A percentile compares a stretch with the other conserved stretches of the same genome.
These are phyloP conservation scores for Cryptocephalus primarius DNA, from an alignment of 2,888 invertebrate genomes.

Conservation along the genomic window DNA sequence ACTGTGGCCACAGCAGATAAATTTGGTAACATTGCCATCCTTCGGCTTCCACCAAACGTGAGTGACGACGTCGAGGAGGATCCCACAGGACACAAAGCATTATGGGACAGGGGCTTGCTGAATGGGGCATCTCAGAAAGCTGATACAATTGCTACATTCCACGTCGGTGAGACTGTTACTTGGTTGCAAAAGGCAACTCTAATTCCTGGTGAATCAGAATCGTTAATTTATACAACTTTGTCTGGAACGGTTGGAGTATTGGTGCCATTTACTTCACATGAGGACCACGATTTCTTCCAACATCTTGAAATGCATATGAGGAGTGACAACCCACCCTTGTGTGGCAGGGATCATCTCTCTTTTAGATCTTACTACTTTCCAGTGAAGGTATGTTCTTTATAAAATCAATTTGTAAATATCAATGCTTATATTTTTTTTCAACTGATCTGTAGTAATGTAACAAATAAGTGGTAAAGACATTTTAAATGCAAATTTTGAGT, in stretches of 20 bases:
- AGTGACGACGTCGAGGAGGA: conserved; percentile 99
- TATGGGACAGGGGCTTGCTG: conserved; percentile 73
- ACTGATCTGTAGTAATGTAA: too few relatives aligned
- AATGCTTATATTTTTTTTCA: too few relatives aligned
- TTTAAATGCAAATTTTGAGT: too few relatives aligned
- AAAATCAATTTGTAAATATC: too few relatives aligned
- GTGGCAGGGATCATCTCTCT: conserved; percentile 94
- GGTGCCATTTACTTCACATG: conserved; percentile 88
- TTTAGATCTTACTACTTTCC: conserved; percentile 97
- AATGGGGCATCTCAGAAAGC: conserved; percentile 85
- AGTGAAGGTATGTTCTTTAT: conserved; percentile 68
- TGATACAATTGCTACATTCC: conserved; percentile 85
- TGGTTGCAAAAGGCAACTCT: conserved; percentile 85
- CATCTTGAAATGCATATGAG: conserved; percentile 99
- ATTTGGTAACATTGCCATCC: conserved; percentile 88
- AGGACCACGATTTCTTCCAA: conserved; percentile 98
- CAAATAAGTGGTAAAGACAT: too few relatives aligned
- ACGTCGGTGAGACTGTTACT: conserved; percentile 91
- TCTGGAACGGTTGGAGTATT: conserved; percentile 90
- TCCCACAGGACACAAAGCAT: conserved; percentile 94
- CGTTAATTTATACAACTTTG: conserved; percentile 89
- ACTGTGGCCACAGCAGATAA: conserved; percentile 95
- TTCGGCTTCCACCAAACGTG: conserved; percentile 75
- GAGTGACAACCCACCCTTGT: conserved; percentile 89
- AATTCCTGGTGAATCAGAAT: conserved; percentile 97